Conservation (phyloP, 1,140 invertebrate genomes). For the Trissolcus basalis region DNA sequence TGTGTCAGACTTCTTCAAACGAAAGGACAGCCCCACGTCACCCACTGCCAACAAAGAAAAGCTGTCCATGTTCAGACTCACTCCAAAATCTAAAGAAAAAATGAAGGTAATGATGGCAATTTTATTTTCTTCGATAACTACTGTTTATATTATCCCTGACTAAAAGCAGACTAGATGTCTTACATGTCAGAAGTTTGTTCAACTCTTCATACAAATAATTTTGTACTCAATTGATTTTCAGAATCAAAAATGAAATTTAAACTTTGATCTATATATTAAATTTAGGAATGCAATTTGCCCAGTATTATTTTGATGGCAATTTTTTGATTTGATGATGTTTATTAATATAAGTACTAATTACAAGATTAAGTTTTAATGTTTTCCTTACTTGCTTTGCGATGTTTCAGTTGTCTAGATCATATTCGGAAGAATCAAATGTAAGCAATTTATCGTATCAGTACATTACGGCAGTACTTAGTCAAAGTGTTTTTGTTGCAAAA, state of each 20-base stretch:
- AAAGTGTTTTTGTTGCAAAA: slow-evolving; percentile 6
- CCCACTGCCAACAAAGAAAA: slow-evolving; percentile 75
- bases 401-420: slow-evolving; percentile 75
- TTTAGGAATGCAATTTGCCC: no score
- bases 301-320: no score
- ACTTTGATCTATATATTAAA: no score
- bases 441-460: slow-evolving; percentile 69
- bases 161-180: no score
- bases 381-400: slow-evolving; percentile 62
- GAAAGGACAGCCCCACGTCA: slow-evolving; percentile 76
- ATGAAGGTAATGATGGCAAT: slow-evolving; percentile 78
- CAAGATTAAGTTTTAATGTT: slow-evolving; percentile 49
- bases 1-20: slow-evolving; percentile 87
- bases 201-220: no score
- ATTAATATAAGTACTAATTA: no score
- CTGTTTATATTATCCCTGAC: no score
- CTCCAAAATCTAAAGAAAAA: slow-evolving; percentile 82
- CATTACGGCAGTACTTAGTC: slow-evolving; percentile 53
- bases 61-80: slow-evolving; percentile 79
- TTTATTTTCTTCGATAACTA: neutral
- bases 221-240: no score
- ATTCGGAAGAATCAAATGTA: slow-evolving; percentile 76
- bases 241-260: no score
- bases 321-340: no score
- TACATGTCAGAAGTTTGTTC: no score